Evolutionary conservation across 1,140 invertebrate species (phyloP), one percentile per base, ranked within the genome.

Genomic region (Latrodectus geometricus): DNA sequence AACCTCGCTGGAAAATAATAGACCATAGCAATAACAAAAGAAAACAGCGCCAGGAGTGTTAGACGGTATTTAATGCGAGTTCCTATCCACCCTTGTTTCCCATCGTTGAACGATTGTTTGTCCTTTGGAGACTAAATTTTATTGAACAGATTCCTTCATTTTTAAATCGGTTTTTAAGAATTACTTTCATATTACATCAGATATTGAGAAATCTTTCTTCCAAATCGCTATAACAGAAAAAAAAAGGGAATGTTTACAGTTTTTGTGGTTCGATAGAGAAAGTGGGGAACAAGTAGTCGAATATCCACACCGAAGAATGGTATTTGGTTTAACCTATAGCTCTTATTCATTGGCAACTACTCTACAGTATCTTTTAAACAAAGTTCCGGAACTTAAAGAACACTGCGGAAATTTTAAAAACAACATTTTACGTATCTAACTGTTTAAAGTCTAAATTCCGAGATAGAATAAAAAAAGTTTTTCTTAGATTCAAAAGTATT

Each of bases 341-440:
- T 68, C 68, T n/a, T 73, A 21, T 72, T 23, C 72, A 49, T 72
- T 81, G 12, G 66, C 66, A 8, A 20, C 79, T 11, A 72, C 69
- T 9, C 8, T 81, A 54, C 68, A 54, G 8, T 56, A 54, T 21
- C 79, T 72, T 56, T 48, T 81, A 56, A 35, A 52, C 52, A 20
- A 20, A 9, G 79, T 81, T 72, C 0, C 35, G 72, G 35, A 20
- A 81, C n/a, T 72, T 52, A 21, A 54, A 35, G 12, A 9, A 11
- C 4, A 81, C 49, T 17, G 79, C 79, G 9, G 15, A 54, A 21
- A 81, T 54, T 72, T 48, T 81, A 17, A 49, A 49, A 70, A 50
- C 4, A 52, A 20, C 68, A 8, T 72, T 81, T 81, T 81, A 81
- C 9, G 49, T 70, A 0, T 68, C 56, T 72, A 81, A 81, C 23